Evolutionary conservation across 2,888 invertebrate species (phyloP).

Genomic region (Eupithecia centaureata): DNA sequence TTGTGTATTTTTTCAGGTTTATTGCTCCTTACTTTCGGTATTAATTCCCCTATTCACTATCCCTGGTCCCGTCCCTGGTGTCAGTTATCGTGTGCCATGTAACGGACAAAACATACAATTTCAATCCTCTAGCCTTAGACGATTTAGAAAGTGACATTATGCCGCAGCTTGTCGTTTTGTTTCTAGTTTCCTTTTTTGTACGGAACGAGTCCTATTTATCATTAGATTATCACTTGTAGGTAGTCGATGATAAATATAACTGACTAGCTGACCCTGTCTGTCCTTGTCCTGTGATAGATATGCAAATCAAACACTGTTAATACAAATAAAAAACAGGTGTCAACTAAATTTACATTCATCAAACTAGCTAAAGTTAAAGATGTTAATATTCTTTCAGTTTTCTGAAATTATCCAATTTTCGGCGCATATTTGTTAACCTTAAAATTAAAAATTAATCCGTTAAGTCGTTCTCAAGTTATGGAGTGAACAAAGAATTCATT

Average conservation of each 20-base stretch:
- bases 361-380: too few relatives aligned
- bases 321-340: too few relatives aligned
- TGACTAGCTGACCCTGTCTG: too few relatives aligned
- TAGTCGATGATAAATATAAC: not conserved
- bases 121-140: conserved; percentile 34
- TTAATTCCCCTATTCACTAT: not conserved
- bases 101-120: conserved; percentile 31
- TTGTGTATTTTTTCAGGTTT: not conserved
- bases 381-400: too few relatives aligned
- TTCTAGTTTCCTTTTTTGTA: conserved; percentile 35
- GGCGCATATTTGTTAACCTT: too few relatives aligned
- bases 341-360: too few relatives aligned
- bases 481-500: too few relatives aligned
- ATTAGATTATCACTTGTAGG: not conserved
- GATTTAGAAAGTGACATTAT: conserved; percentile 43
- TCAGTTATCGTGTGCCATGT: conserved; percentile 26
- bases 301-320: too few relatives aligned
- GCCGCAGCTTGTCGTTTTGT: conserved; percentile 35
- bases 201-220: not conserved
- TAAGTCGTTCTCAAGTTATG: too few relatives aligned
- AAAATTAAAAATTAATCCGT: too few relatives aligned
- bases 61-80: conserved; percentile 10
- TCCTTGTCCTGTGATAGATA: too few relatives aligned
- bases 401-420: too few relatives aligned
- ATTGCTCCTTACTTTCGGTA: not conserved